These are phyloP conservation scores for Lagria hirta DNA, from an alignment of 2,888 invertebrate species.

Conservation along the genomic window DNA sequence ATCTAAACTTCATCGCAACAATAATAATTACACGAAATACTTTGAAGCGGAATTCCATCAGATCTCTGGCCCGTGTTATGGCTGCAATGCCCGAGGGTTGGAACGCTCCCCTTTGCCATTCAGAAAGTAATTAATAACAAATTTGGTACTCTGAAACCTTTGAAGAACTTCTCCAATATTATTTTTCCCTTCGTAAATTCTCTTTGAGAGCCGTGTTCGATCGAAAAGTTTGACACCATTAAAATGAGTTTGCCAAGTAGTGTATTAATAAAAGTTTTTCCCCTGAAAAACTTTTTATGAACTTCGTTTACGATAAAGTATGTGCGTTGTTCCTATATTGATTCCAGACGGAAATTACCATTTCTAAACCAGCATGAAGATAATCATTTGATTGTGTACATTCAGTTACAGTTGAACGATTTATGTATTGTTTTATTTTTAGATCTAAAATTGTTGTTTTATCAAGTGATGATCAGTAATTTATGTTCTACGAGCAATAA, in stretches of 20 bases:
- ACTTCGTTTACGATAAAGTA: slow-evolving; percentile 16
- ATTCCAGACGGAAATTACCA: slow-evolving; percentile 19
- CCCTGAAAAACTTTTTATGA: slow-evolving; percentile 20
- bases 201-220: slow-evolving; percentile 17
- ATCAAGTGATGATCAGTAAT: too few species aligned
- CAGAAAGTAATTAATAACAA: slow-evolving; percentile 24
- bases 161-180: slow-evolving; percentile 20
- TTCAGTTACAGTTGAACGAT: too few species aligned
- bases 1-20: too few species aligned
- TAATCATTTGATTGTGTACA: too few species aligned
- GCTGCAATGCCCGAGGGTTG: slow-evolving; percentile 14
- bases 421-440: too few species aligned
- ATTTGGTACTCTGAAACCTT: slow-evolving; percentile 17
- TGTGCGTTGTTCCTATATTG: slow-evolving; percentile 17
- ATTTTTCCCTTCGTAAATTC: slow-evolving; percentile 24
- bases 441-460: too few species aligned
- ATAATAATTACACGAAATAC: slow-evolving; percentile 14
- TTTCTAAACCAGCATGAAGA: too few species aligned
- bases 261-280: slow-evolving; percentile 10
- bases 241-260: slow-evolving; percentile 36
- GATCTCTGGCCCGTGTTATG: slow-evolving; percentile 13
- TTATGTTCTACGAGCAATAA: too few species aligned
- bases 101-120: slow-evolving; percentile 14
- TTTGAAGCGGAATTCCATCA: slow-evolving; percentile 20
- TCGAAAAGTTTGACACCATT: slow-evolving; percentile 33